Evolutionary conservation across 2,113 vertebrate genomes (phyloP).

Genomic region (Chamaetylas fuelleborni): DNA sequence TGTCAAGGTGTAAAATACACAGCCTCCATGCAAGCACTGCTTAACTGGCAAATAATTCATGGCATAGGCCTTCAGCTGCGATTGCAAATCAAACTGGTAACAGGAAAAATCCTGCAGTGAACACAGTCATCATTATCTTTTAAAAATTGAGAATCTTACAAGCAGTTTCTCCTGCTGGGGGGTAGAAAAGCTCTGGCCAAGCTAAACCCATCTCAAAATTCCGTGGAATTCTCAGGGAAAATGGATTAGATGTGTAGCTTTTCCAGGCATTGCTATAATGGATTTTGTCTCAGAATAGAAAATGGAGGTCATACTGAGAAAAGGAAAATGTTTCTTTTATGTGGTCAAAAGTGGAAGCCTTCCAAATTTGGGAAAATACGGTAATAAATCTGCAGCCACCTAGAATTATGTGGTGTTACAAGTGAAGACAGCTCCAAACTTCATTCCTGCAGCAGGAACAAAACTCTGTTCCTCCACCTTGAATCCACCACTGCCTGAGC

Average conservation of each 20-base stretch:
- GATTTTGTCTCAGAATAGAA: constrained; percentile 40
- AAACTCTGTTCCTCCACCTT: not conserved
- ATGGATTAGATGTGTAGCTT: not conserved
- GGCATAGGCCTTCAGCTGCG: not conserved
- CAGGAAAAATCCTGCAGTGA: too few relatives aligned
- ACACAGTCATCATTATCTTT: not conserved
- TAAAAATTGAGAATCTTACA: not conserved
- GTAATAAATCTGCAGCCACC: constrained; percentile 52
- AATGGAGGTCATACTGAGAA: constrained; percentile 38
- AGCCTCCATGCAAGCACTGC: not conserved
- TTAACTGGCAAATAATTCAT: not conserved
- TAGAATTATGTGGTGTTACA: constrained; percentile 56
- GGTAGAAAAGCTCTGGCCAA: not conserved
- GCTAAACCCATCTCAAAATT: not conserved
- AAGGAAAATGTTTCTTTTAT: constrained; percentile 39
- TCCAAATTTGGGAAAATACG: constrained; percentile 33
- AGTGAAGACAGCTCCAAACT: constrained; percentile 49
- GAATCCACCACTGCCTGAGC: not conserved
- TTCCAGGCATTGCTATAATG: constrained; percentile 4
- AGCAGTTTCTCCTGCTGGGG: not conserved
- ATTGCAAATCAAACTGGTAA: too few relatives aligned
- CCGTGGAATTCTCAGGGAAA: not conserved
- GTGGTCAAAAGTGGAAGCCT: constrained; percentile 42
- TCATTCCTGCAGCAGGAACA: not conserved
- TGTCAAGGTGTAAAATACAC: constrained; percentile 30